Base-by-base conservation (phyloP, 2,113 vertebrate species). In the Bagarius yarrelli region DNA sequence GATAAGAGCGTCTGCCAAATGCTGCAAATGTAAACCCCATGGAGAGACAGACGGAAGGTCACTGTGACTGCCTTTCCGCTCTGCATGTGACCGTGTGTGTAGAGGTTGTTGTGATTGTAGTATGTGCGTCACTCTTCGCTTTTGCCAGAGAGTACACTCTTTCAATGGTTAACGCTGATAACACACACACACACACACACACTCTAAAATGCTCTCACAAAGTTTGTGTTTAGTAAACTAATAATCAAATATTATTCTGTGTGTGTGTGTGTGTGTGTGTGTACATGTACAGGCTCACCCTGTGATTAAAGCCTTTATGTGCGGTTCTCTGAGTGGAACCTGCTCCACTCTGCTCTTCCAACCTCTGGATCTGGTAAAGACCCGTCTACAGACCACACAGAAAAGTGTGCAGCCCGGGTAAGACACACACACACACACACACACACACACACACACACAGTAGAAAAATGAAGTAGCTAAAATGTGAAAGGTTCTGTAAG, bases 341-440 rank as follows among this genome's bases (percentile, higher is more conserved):
- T 99, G 96, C 89, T 98, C 96, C 27, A 95, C 97, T 0, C 92
- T 99, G 59, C 96, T 99, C 34, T 97, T 99, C 89, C 97, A 99
- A 60, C 97, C 97, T 0, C 94, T 99, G 18, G 97, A 99, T 85
- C 90, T 99, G 83, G 90, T 99, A 56, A 99, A 99, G 90, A 98
- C 97, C 0, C 95, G 97, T 3, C 91, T 98, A 78, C 97, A 99
- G 89, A 93, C 94, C 0, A 72, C 94, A 21, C 95, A 95, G 83
- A 90, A 89, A 61, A 47, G 86, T 4, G 47, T 88, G 71, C 89
- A 91, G 53, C 88, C 89, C 0, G 91, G 92, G 92, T 93, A 60
- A 91, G 90, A 85, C 30, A 5, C 78, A 44, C 80, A 67, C 25
- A 50, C 64, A 11, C 30, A 59, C 47, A 80, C 44, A 56, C 27